A percentile compares a stretch with the other conserved stretches of the same genome.
These are phyloP conservation scores for Oegoconia quadripuncta DNA, from an alignment of 2,888 invertebrate genomes.

Conservation along the genomic window DNA sequence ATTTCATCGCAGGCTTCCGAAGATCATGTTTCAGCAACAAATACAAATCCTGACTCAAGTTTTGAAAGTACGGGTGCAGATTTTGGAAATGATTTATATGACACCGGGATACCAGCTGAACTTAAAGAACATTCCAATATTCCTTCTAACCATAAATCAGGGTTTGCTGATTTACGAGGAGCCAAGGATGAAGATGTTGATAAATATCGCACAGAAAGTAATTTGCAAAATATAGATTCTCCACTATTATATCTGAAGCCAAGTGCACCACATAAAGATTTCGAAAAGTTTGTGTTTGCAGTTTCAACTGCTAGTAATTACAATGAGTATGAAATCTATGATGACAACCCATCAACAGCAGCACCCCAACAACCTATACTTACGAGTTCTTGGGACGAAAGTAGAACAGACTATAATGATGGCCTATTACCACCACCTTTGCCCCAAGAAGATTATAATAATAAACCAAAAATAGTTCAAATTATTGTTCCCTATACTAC, in stretches of 20 bases:
- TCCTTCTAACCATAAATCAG: slow-evolving; percentile 49
- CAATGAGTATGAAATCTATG: slow-evolving; percentile 67
- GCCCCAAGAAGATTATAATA: slow-evolving; percentile 41
- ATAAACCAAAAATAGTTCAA: slow-evolving; percentile 83
- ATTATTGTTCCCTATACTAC: slow-evolving; percentile 90
- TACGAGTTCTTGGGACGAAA: slow-evolving; percentile 47
- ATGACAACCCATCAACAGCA: slow-evolving; percentile 52
- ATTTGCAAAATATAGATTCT: slow-evolving; percentile 77
- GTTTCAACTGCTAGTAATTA: slow-evolving; percentile 44
- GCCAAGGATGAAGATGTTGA: slow-evolving; percentile 64
- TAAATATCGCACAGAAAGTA: slow-evolving; percentile 64
- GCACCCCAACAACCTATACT: slow-evolving; percentile 34
- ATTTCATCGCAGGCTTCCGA: slow-evolving; percentile 76
- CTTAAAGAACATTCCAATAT: slow-evolving; percentile 38
- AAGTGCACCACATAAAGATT: slow-evolving; percentile 76
- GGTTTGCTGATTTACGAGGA: slow-evolving; percentile 65
- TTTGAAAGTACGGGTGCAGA: slow-evolving; percentile 65
- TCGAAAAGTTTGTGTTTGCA: slow-evolving; percentile 57
- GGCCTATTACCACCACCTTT: slow-evolving; percentile 34
- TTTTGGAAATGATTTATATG: slow-evolving; percentile 56
- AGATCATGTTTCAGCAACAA: slow-evolving; percentile 63
- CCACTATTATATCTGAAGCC: slow-evolving; percentile 77
- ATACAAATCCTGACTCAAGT: slow-evolving; percentile 58
- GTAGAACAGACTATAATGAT: slow-evolving; percentile 44
- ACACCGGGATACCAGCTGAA: slow-evolving; percentile 43